Conservation (phyloP, 1,140 invertebrate genomes). For the Delia radicum region DNA sequence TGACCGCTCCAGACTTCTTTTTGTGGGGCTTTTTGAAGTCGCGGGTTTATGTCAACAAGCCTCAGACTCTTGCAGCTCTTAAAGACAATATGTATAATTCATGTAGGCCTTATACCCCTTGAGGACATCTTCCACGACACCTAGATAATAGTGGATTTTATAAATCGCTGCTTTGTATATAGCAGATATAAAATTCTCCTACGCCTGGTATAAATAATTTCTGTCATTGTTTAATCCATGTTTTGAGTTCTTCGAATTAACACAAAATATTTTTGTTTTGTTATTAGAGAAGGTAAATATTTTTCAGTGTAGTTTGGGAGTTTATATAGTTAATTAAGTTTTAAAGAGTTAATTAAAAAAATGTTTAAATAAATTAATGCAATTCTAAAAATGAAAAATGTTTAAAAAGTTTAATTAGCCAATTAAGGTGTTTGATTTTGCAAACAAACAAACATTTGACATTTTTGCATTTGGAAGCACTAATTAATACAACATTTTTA, state of each 20-base stretch:
- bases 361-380: not conserved
- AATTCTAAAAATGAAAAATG: not conserved
- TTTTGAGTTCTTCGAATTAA: not conserved
- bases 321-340: not conserved
- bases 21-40: no score
- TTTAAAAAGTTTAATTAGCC: not conserved
- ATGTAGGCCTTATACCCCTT: no score
- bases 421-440: not conserved
- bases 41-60: no score
- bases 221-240: not conserved
- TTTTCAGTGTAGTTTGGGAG: not conserved
- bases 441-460: not conserved
- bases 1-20: no score
- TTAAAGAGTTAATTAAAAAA: not conserved
- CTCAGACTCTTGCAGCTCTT: no score
- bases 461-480: not conserved
- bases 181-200: no score
- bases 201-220: no score
- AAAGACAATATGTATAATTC: no score
- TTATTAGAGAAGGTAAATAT: not conserved
- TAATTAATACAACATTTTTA: no score
- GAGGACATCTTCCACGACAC: no score
- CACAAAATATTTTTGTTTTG: not conserved
- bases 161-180: no score
- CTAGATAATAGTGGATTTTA: no score